Conservation (phyloP, 2,797 vertebrate genomes). For the Clarias laeviceps region DNA sequence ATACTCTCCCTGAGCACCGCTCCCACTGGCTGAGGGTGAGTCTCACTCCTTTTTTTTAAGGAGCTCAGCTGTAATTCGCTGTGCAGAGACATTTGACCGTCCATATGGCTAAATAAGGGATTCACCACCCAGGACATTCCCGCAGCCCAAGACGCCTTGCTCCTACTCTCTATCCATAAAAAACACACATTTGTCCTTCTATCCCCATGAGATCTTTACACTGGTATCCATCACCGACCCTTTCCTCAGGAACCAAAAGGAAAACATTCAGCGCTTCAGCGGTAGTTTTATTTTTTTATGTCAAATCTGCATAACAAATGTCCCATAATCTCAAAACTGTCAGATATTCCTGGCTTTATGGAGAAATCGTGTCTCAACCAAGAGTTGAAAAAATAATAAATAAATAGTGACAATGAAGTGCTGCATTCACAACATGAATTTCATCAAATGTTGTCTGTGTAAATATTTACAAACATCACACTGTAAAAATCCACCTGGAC, state of each 20-base stretch:
- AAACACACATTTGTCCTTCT: not conserved
- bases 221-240: not conserved
- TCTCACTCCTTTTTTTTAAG: slow-evolving; percentile 68
- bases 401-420: not conserved
- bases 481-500: not conserved
- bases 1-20: slow-evolving; percentile 87
- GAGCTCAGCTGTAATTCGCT: slow-evolving; percentile 82
- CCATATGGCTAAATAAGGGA: slow-evolving; percentile 88
- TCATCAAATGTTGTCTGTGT: not conserved
- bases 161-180: slow-evolving; percentile 69
- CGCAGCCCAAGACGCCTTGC: slow-evolving; percentile 58
- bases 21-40: slow-evolving; percentile 62
- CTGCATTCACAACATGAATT: not conserved
- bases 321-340: not conserved
- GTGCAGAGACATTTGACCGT: slow-evolving; percentile 79
- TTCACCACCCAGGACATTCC: slow-evolving; percentile 61
- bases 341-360: not conserved
- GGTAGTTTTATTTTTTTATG: not conserved
- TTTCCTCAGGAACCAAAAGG: not conserved
- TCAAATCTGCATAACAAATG: not conserved
- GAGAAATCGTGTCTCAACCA: not conserved
- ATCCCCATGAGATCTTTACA: not conserved
- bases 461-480: not conserved
- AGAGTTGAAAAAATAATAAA: not conserved
- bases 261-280: slow-evolving; percentile 8